A percentile compares a stretch with the other conserved stretches of the same genome.
phyloP scores from a whole-genome alignment of 2,888 invertebrate species.

The Epinotia bilunana region DNA sequence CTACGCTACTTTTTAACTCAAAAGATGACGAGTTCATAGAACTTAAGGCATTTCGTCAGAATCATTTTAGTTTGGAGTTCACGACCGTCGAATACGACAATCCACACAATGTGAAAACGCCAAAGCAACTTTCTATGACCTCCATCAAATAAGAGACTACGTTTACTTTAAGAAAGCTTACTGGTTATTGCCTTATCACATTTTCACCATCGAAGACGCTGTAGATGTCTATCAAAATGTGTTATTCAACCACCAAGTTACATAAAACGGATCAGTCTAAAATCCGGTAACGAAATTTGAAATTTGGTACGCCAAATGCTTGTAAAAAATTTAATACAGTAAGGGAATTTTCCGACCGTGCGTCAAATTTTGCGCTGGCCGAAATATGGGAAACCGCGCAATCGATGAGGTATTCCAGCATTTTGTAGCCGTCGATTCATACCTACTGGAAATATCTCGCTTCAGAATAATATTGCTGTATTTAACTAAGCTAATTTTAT shows the following conservation, averaged over 20 bases:
- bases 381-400: slow-evolving; percentile 33
- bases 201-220: not conserved
- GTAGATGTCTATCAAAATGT: not conserved
- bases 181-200: not conserved
- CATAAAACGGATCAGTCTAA: not conserved
- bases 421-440: slow-evolving; percentile 32
- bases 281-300: not conserved
- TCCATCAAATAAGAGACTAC: not conserved
- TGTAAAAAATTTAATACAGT: slow-evolving; percentile 24
- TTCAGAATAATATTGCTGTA: not conserved
- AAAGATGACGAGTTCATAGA: no score
- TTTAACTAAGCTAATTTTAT: slow-evolving; percentile 11
- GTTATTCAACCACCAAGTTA: not conserved
- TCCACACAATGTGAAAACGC: not conserved
- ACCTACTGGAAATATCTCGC: slow-evolving; percentile 6
- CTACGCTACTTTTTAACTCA: no score
- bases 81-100: no score
- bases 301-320: not conserved
- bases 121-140: not conserved
- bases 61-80: no score
- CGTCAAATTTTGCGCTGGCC: slow-evolving; percentile 29
- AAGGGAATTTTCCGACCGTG: slow-evolving; percentile 22
- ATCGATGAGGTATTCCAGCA: slow-evolving; percentile 39
- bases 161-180: not conserved
- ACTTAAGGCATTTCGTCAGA: no score